A percentile compares a stretch with the other conserved stretches of the same genome.
These are phyloP conservation scores for Forficula auricularia DNA, from an alignment of 1,140 invertebrate species.

Conservation along the genomic window DNA sequence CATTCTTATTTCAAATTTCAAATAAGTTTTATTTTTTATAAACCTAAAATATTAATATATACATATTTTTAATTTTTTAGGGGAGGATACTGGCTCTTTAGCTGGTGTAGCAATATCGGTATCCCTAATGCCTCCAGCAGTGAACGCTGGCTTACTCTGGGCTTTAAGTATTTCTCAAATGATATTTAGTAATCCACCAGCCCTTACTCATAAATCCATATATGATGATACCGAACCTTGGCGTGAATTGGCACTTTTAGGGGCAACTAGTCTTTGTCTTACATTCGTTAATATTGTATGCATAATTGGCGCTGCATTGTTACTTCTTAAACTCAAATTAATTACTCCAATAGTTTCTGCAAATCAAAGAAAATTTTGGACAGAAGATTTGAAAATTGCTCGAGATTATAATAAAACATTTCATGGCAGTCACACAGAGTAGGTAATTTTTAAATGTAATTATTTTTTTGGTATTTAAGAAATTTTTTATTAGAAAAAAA, in stretches of 20 bases:
- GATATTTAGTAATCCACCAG: constrained; percentile 23
- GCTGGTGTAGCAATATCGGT: constrained; percentile 68
- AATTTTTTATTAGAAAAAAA: too few species aligned
- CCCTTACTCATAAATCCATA: not conserved
- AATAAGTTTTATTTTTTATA: too few species aligned
- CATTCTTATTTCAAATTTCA: too few species aligned
- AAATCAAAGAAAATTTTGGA: too few species aligned
- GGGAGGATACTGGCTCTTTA: constrained; percentile 50
- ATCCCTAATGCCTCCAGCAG: constrained; percentile 56
- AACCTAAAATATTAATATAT: too few species aligned
- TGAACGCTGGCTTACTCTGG: constrained; percentile 56
- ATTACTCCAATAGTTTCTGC: too few species aligned
- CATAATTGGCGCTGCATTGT: constrained; percentile 34
- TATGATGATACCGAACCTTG: constrained; percentile 23
- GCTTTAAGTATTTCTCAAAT: constrained; percentile 37
- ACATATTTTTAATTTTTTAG: constrained; percentile 13
- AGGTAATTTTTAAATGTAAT: too few species aligned
- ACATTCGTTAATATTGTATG: constrained; percentile 54
- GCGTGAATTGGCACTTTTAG: constrained; percentile 38
- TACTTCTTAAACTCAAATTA: too few species aligned
- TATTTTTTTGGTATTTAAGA: too few species aligned
- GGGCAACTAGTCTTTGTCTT: constrained; percentile 43
- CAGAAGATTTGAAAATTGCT: too few species aligned
- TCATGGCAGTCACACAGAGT: too few species aligned
- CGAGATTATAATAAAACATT: too few species aligned